phyloP scores from a whole-genome alignment of 1,140 invertebrate species.

The Microvelia longipes region DNA sequence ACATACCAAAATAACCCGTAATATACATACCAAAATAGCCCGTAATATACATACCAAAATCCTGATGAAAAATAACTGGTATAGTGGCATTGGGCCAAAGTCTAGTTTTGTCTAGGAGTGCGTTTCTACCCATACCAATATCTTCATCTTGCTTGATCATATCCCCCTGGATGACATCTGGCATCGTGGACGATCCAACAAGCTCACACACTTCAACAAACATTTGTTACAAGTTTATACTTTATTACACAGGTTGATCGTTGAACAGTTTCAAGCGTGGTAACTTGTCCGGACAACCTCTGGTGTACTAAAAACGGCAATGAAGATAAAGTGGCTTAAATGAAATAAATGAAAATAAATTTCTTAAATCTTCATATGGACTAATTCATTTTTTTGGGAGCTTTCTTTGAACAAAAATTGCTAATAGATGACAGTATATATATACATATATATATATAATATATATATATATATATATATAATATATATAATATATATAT shows the following conservation, averaged over 20 bases:
- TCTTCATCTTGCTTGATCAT: not conserved
- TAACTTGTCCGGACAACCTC: not conserved
- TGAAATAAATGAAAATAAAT: not conserved
- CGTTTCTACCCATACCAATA: not conserved
- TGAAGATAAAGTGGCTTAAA: not conserved
- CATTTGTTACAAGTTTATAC: not conserved
- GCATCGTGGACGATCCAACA: not conserved
- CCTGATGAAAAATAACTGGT: not conserved
- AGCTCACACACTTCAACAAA: not conserved
- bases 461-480: no score
- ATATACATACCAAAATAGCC: no score
- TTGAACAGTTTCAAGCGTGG: not conserved
- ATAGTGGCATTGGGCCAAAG: not conserved
- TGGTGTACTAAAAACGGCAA: not conserved
- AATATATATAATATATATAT: no score
- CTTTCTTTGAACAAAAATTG: no score
- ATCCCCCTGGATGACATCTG: not conserved
- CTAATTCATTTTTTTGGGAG: no score
- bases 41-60: not conserved
- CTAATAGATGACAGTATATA: no score
- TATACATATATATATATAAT: no score
- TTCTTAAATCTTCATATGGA: not conserved
- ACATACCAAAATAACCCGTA: no score
- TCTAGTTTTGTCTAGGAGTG: not conserved
- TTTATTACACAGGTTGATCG: not conserved